Evolutionary conservation across 2,113 vertebrate genomes (phyloP), one percentile per base, ranked within the genome.

Genomic region (Tragelaphus strepsiceros): DNA sequence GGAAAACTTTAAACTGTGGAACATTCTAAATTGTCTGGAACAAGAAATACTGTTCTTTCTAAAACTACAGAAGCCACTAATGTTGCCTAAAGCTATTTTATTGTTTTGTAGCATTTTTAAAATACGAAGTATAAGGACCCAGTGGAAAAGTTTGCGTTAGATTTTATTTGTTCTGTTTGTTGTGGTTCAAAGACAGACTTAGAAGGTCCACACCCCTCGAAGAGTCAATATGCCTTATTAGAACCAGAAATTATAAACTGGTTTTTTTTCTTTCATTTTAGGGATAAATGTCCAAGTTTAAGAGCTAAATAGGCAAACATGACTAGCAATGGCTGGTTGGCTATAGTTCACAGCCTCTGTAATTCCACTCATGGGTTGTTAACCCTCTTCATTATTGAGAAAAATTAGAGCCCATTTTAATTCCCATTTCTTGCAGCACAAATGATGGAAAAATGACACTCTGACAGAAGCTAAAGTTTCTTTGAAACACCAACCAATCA

Each of bases 101-200:
- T 64, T 96, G 12, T 96, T 98, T 97, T 94, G 49, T 82, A 1
- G 0, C 61, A 56, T 88, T 94, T 80, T 95, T 62, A 82, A 90
- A 98, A 90, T 74, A 86, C 7, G 32, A 96, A 90, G 80, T 53
- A 35, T 19, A 86, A n/a, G 9, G 39, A 94, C 32, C 53, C 77
- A 78, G 83, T 7, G 39, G 74, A 51, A 21, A 96, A 96, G 32
- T 80, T 64, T 49, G 9, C 22, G 26, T 58, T 91, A 89, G 16
- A 84, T 74, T 90, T 93, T 56, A 53, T 24, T 96, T 94, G 85
- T 28, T 62, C 95, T 94, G 58, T 97, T 62, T 95, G 51, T 10
- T n/a, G n/a, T 14, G 30, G 78, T 89, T 95, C 54, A 87, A 91
- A 53, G 35, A 39, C 0, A 92, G 64, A 88, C 43, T 94, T 24